Evolutionary conservation across 92 coral and sea anemone species (phyloP).

Genomic region (Actinernus sp.): DNA sequence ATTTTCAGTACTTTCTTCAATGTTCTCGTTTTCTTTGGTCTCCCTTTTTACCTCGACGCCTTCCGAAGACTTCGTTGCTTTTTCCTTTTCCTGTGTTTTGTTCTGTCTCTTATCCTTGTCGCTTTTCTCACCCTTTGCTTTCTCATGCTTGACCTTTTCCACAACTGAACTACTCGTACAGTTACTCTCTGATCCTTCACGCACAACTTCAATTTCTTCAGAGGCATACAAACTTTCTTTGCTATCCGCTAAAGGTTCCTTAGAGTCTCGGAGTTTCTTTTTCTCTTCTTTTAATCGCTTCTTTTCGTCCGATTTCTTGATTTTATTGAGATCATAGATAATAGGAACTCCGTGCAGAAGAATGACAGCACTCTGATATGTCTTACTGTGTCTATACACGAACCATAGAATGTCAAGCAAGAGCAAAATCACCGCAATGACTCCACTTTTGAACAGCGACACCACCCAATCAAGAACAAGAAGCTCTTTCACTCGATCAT

Average conservation of each 20-base stretch:
- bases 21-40: background rate
- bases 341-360: slow-evolving; percentile 80
- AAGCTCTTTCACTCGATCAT: slow-evolving; percentile 53
- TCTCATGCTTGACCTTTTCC: background rate
- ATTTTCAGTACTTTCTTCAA: background rate
- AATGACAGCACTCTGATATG: slow-evolving; percentile 67
- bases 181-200: background rate
- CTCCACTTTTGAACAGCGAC: slow-evolving; percentile 50
- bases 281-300: slow-evolving; percentile 8
- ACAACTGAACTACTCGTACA: background rate
- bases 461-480: slow-evolving; percentile 78
- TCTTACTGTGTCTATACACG: slow-evolving; percentile 72
- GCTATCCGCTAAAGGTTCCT: background rate
- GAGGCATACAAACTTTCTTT: background rate
- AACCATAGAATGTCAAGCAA: slow-evolving; percentile 81
- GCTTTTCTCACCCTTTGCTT: background rate
- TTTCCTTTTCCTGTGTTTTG: background rate
- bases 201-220: background rate
- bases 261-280: slow-evolving; percentile 13
- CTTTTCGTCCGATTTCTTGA: slow-evolving; percentile 38
- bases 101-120: background rate
- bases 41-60: background rate
- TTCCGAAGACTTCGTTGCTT: background rate
- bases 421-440: slow-evolving; percentile 59
- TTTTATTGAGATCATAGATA: slow-evolving; percentile 60